Base-by-base conservation (phyloP, 2,797 vertebrate species). In the Kryptolebias ocellatus region DNA sequence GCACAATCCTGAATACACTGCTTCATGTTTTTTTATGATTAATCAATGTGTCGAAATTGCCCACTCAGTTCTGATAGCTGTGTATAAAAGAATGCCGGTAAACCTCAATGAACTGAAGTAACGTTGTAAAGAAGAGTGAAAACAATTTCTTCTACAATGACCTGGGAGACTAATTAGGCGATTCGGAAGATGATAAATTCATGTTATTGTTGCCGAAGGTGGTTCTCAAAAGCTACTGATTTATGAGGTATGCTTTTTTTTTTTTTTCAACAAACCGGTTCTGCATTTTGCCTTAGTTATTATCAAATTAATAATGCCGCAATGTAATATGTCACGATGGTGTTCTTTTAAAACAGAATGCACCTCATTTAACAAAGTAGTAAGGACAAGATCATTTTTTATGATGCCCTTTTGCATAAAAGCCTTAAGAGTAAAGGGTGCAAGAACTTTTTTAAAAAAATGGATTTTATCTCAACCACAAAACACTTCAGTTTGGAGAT, bases 381-480 rank as follows among this genome's bases (percentile, higher is more conserved):
- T 58, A 17, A 18, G 24, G 39, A 24, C 15, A 28, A 29, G 42
- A 58, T 29, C 16, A 9, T 18, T 27, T 44, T 17, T 42, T 29
- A 46, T 46, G 3, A 4, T 46, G 45, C 17, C 45, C 16, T 16
- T 46, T 46, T 46, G 17, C 16, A 17, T 7, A 17, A 42, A 42
- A 44, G 11, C 11, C 42, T 12, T 11, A 12, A 44, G 15, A 46
- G 4, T 16, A 17, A 49, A 49, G 1, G 10, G 7, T 15, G 17
- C 17, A 34, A 17, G 4, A 31, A 29, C 24, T 27, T 47, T 59
- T 46, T 59, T n/a, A 28, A 24, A 47, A 12, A 54, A 45, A 16
- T 53, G 65, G 47, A 15, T 70, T 75, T 76, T 60, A 70, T 83
- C 42, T 46, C 7, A 17, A 37, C 20, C 11, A 12, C 39, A 12